Evolutionary conservation across 1,140 invertebrate species (phyloP).

Genomic region (Papilio xuthus): DNA sequence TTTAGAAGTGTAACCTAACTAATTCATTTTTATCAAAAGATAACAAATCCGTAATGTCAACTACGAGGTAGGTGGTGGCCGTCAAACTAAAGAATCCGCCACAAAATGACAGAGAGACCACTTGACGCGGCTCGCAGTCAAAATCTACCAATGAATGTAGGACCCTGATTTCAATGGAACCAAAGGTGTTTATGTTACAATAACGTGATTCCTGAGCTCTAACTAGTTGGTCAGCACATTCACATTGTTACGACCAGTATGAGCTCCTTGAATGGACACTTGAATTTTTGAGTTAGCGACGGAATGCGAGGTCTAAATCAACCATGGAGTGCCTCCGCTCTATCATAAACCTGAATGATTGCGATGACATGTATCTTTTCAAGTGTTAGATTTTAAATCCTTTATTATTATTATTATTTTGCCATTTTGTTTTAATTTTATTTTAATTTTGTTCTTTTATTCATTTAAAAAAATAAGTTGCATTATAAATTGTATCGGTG

Average conservation of each 20-base stretch:
- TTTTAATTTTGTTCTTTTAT: not conserved
- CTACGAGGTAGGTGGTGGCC: slow-evolving; percentile 57
- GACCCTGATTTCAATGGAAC: slow-evolving; percentile 39
- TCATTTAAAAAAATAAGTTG: not conserved
- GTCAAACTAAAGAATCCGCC: slow-evolving; percentile 59
- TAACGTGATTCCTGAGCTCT: slow-evolving; percentile 43
- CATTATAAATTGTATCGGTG: not conserved
- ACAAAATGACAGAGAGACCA: slow-evolving; percentile 58
- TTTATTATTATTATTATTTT: slow-evolving; percentile 22
- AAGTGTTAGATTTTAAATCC: slow-evolving; percentile 21
- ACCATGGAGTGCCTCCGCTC: slow-evolving; percentile 55
- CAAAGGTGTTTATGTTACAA: slow-evolving; percentile 16
- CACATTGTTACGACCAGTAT: slow-evolving; percentile 52
- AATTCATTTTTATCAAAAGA: not conserved
- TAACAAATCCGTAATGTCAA: slow-evolving; percentile 39
- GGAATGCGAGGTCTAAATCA: slow-evolving; percentile 68
- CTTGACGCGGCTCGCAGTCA: slow-evolving; percentile 45
- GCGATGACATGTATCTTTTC: slow-evolving; percentile 44
- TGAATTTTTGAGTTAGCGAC: slow-evolving; percentile 66
- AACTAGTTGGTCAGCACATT: slow-evolving; percentile 39
- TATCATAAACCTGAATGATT: slow-evolving; percentile 51
- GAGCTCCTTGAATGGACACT: slow-evolving; percentile 61
- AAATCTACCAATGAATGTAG: slow-evolving; percentile 50
- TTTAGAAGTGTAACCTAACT: not conserved
- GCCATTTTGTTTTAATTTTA: not conserved